Evolutionary conservation across 2,888 invertebrate genomes (phyloP), one percentile per base, ranked within the genome.

Genomic region (Drosophila meridiana): DNA sequence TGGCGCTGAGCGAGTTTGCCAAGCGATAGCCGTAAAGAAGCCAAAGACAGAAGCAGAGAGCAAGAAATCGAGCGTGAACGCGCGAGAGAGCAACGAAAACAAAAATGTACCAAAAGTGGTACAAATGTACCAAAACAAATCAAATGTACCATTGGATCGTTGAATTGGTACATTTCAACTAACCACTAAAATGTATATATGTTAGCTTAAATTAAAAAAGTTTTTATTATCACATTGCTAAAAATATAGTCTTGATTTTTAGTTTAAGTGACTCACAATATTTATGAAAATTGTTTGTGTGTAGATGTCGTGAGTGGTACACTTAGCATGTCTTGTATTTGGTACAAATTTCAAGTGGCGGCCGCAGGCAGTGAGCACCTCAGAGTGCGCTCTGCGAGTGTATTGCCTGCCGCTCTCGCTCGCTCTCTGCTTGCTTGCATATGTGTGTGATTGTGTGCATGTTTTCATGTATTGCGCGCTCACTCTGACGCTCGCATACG

Each of bases 1-100:
- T 53, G 48, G 53, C 64, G 43, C 28, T 61, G 63, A 64, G 34
- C 11, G 34, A 58, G 61, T 76, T 69, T 76, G 69, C 69, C 59
- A 65, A 36, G 48, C 64, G 64, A 76, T 78, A 64, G 68, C 63
- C 53, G 38, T 26, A 58, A 52, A 62, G 7, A 34, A 9, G 8
- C 34, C 8, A 9, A 50, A 52, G 26, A 68, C 36, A 50, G 48
- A 34, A 34, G 13, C 40, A 60, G 58, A 57, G 40, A 50, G 9
- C 36, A 55, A 11, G n/a, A 40, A 40, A 40, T 13, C 1, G 9
- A 42, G 20, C 20, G 20, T 20, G 20, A n/a, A 42, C 2, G 20
- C 20, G 20, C 0, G 20, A 20, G 20, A 20, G 20, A 20, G 20
- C 20, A 20, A 20, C 20, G 20, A 20, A 20, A 20, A 20, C 20